Evolutionary conservation across 2,113 vertebrate genomes (phyloP), one percentile per base, ranked within the genome.

Genomic region (Elephantulus edwardii): DNA sequence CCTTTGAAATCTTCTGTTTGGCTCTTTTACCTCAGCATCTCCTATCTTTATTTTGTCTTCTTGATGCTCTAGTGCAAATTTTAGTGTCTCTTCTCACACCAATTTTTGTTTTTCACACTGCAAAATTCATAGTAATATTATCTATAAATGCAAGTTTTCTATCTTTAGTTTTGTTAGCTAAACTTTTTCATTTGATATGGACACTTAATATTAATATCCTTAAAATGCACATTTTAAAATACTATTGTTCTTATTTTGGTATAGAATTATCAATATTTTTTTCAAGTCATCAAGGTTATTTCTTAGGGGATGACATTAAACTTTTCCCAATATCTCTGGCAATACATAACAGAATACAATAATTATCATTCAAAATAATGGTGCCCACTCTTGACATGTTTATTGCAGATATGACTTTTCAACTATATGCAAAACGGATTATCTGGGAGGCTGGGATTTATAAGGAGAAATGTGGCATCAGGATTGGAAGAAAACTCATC

Each of bases 331-430:
- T 91, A 64, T 94, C 14, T 94, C 94, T 93, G 75, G 76, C 82
- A 94, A 58, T 82, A 85, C 71, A 86, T 48, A 90, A 88, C 30
- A 95, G 28, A 89, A 11, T 93, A 77, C 92, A 92, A 93, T 64
- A 86, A 87, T 62, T 85, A 92, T n/a, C 82, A 68, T 66, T 95
- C 91, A 93, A 84, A 96, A 79, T 35, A 46, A 64, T 33, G 16
- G 11, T 75, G 13, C 28, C 2, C 46, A 40, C 72, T 82, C n/a
- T 66, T 86, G 83, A 86, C 77, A 71, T 52, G 40, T 62, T 58
- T 66, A 80, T 84, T 56, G 72, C 74, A 91, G 71, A 56, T 72
- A 71, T 28, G 89, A 20, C 16, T n/a, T n/a, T n/a, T n/a, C n/a
- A n/a, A 50, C 48, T 10, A 50, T 10, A n/a, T n/a, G n/a, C n/a